These are phyloP conservation scores for Heliconius nattereri DNA, from an alignment of 1,140 invertebrate species.

Conservation along the genomic window DNA sequence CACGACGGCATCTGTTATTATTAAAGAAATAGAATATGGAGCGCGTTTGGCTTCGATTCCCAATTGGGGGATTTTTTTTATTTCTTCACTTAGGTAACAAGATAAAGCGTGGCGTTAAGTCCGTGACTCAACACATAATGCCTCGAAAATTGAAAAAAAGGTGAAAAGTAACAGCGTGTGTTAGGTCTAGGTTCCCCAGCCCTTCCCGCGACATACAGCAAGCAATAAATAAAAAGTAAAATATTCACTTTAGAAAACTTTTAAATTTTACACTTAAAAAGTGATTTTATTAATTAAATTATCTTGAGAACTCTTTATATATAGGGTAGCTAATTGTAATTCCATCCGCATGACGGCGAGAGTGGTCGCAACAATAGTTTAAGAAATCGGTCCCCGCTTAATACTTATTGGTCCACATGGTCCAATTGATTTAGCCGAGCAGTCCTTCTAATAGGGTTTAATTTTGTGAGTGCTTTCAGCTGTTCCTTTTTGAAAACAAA, in stretches of 20 bases:
- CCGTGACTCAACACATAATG: neutral
- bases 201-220: neutral
- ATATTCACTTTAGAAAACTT: no score
- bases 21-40: no score
- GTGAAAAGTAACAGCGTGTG: neutral
- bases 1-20: no score
- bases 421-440: conserved; percentile 58
- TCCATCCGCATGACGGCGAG: conserved; percentile 49
- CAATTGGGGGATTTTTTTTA: neutral
- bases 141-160: neutral
- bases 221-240: no score
- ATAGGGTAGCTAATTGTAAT: conserved; percentile 52
- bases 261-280: neutral
- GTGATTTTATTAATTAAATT: conserved; percentile 6
- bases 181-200: neutral
- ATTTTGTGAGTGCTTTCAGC: conserved; percentile 32
- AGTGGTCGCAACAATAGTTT: conserved; percentile 63
- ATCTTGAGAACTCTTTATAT: conserved; percentile 33
- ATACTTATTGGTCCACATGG: conserved; percentile 66
- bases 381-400: conserved; percentile 64
- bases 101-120: neutral
- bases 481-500: conserved; percentile 26
- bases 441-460: conserved; percentile 34
- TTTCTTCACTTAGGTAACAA: neutral
- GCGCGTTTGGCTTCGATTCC: neutral